Evolutionary conservation across 2,888 invertebrate species (phyloP), one percentile per base, ranked within the genome.

Genomic region (Antitype chi): DNA sequence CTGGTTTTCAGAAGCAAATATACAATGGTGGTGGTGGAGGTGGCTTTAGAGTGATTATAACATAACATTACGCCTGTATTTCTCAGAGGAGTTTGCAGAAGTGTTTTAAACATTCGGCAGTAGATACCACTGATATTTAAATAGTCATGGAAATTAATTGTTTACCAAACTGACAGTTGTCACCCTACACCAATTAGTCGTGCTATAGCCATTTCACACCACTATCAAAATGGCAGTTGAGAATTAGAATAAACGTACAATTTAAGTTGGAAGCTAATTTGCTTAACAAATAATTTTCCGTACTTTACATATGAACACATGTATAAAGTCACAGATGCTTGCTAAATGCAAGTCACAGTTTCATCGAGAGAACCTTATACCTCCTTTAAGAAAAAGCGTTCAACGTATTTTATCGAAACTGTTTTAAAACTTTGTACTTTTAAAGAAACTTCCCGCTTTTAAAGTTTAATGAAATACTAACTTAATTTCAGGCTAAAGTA

Each of bases 381-480:
- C n/a, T n/a, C n/a, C n/a, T 55, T 11, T 9, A 38, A 13, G 20
- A 25, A 49, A 73, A 43, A 32, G 13, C 5, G 2, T 9, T 43
- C 3, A 20, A 20, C 3, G 13, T 6, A 25, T 59, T 74, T 49
- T 38, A 11, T 49, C 11, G 0, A 60, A 43, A 28, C n/a, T 32
- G 6, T 74, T 74, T 60, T 0, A 20, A 47, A 75, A 47, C 53
- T 53, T 53, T 17, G 28, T 38, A 1, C 3, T 73, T 38, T 28
- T 15, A 32, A 32, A 55, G 25, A 63, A 55, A 38, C 47, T 47
- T 47, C 7, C 53, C 7, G 47, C 47, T 20, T 75, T 62, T 43
- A 17, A 75, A 75, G 43, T 32, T 75, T 15, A 75, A 53, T 32
- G 9, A 53, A 62, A 47, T 25, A 17, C 20, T 32, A 53, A 53